These are phyloP conservation scores for Spodoptera frugiperda DNA, from an alignment of 1,140 invertebrate genomes.

Conservation along the genomic window DNA sequence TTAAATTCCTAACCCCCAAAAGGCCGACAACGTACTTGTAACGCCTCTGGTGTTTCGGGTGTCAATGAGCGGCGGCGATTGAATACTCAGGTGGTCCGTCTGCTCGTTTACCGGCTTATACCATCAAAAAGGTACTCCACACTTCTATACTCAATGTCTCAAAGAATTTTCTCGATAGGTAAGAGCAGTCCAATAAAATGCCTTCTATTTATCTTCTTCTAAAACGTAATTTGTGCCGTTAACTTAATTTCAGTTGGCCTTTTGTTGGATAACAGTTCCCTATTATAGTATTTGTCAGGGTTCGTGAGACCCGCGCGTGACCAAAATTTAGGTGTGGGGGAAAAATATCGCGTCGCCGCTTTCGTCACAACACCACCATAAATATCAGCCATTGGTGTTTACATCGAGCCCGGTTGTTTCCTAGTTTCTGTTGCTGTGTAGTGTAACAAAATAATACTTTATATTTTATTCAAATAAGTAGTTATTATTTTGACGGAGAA, in stretches of 20 bases:
- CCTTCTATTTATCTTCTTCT: conserved; percentile 46
- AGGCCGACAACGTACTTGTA: too few species aligned
- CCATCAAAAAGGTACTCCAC: too few species aligned
- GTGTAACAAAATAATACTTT: neutral
- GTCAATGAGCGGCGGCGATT: too few species aligned
- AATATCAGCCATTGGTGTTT: conserved; percentile 59
- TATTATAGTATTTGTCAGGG: conserved; percentile 45
- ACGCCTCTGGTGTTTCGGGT: too few species aligned
- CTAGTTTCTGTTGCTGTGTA: conserved; percentile 42
- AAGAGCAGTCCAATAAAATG: conserved; percentile 23
- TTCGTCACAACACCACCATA: conserved; percentile 59
- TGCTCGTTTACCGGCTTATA: too few species aligned
- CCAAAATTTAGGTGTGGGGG: conserved; percentile 57
- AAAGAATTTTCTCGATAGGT: neutral
- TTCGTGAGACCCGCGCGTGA: conserved; percentile 50
- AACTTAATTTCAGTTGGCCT: conserved; percentile 50
- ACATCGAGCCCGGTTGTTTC: conserved; percentile 55
- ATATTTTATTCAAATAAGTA: too few species aligned
- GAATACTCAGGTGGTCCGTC: too few species aligned
- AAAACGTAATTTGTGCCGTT: conserved; percentile 46
- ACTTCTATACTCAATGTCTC: too few species aligned
- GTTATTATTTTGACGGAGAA: too few species aligned
- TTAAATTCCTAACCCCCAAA: too few species aligned
- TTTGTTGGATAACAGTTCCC: conserved; percentile 49
- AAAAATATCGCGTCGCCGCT: conserved; percentile 53